Base-by-base conservation (phyloP, 2,113 vertebrate species). In the Daboia siamensis region DNA sequence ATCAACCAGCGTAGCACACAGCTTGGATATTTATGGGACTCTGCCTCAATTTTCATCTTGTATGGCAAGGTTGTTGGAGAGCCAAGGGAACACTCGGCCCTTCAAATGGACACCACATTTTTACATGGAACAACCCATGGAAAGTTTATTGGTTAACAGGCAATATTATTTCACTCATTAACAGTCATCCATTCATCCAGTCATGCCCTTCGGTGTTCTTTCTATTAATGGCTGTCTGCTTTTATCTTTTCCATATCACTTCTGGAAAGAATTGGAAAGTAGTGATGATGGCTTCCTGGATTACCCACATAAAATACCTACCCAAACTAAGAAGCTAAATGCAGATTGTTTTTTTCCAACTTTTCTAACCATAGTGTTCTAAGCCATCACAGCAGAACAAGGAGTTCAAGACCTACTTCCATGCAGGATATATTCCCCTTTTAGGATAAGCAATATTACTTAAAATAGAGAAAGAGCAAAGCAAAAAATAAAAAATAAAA, bases 1-100 rank as follows among this genome's bases (percentile, higher is more conserved):
- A 59, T 46, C 88, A 57, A 86, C 33, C 88, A 90, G 13, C n/a
- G 20, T 92, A 64, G 74, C 46, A 52, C 84, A 33, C 55, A 87
- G 69, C 0, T 0, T 2, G 0, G 90, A 88, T 95, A 95, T 95
- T 96, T 91, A 94, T 56, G 91, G 93, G 84, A 11, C 0, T 86
- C 84, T 93, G 17, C 55, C 74, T 87, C 74, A 91, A 90, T 86
- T 89, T 3, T 1, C 39, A 87, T 91, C n/a, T 15, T 87, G 69
- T 33, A 91, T 8, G 59, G 86, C 0, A 0, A 89, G 69, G 64
- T 1, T 0, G 59, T 29, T 54, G 52, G 87, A 84, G 10, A 10
- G 5, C 23, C 24, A 13, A 61, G 87, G 74, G 87, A 80, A 89
- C 89, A 55, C n/a, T 86, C 23, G 23, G 33, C 12, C 17, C 69